Evolutionary conservation across 2,888 invertebrate genomes (phyloP), one percentile per base, ranked within the genome.

Genomic region (Xestia sexstrigata): DNA sequence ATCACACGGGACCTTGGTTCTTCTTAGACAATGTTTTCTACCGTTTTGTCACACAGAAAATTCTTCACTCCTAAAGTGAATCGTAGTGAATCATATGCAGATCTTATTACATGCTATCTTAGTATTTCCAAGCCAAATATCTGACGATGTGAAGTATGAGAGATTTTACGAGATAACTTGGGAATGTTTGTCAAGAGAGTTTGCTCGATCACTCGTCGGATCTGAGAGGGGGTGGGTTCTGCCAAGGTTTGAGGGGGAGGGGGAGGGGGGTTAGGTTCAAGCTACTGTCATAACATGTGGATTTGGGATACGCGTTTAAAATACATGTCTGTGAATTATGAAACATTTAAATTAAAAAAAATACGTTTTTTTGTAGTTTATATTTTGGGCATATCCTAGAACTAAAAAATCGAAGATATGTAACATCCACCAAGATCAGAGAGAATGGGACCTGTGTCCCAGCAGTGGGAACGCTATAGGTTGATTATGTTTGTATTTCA

Each of bases 101-200:
- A 69, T 74, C n/a, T 69, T 42, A 74, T 52, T 55, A 52, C 35
- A 47, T 63, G 26, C 69, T 45, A 11, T 52, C 15, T 20, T 49
- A 58, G 42, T n/a, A 55, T 79, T 60, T 11, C 45, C 30, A 15
- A 62, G 66, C 39, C 52, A 67, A 80, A 70, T 30, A n/a, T 76
- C 66, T 76, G 45, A 76, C 45, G 39, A 72, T 11, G 35, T 72
- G 60, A 73, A 49, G 42, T 81, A 67, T 81, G 78, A 63, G 68
- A 70, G 49, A 68, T 82, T 82, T 68, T 68, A 82, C 71, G 74
- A 83, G 77, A 83, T 83, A 83, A 80, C 79, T 82, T 75, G 47
- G 65, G 45, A 63, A 49, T 58, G 45, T 83, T 83, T 66, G 81
- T 83, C 74, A 62, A 80, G 79, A 70, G 26, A 79, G 70, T 78